Evolutionary conservation across 2,113 vertebrate genomes (phyloP), one percentile per base, ranked within the genome.

Genomic region (Brachyistius frenatus): DNA sequence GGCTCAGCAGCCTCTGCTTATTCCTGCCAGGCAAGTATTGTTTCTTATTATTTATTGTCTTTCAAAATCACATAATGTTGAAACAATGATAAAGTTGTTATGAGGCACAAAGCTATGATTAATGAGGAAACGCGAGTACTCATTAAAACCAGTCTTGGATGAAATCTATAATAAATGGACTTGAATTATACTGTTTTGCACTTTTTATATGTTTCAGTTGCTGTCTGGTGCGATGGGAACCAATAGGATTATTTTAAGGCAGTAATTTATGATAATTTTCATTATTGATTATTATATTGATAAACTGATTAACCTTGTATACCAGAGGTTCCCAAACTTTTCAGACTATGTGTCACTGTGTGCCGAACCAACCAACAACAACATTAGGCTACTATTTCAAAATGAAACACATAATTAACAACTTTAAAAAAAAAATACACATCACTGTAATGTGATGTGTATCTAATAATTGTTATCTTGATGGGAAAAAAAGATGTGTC

Each of bases 131-230:
- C 76, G 49, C 41, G 77, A 79, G 75, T 53, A 55, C 36, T 78
- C 71, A 83, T 87, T 90, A 81, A 85, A 90, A 78, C 2, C 46
- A 33, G 32, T 37, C 60, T 72, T 53, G 73, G 23, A 35, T 82
- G 61, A 84, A 88, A 87, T 80, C 57, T 73, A 66, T 69, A 80
- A 63, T 46, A 85, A 84, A 73, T 30, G 31, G 75, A 66, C 49
- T 77, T 81, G 61, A 57, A 75, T 56, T 75, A 49, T 63, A 49
- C 56, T 47, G 30, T n/a, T 47, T 46, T 72, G 41, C 8, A 50
- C 16, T 61, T 76, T 47, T 41, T 60, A 11, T 11, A 41, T 10
- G 64, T 70, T 47, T 32, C 7, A 5, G 2, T 1, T 0, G 32
- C 36, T 55, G 49, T 60, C 46, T 31, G 56, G 5, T 4, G 58